Conservation (phyloP, 2,113 vertebrate genomes). For the Boulengeromyrus knoepffleri region DNA sequence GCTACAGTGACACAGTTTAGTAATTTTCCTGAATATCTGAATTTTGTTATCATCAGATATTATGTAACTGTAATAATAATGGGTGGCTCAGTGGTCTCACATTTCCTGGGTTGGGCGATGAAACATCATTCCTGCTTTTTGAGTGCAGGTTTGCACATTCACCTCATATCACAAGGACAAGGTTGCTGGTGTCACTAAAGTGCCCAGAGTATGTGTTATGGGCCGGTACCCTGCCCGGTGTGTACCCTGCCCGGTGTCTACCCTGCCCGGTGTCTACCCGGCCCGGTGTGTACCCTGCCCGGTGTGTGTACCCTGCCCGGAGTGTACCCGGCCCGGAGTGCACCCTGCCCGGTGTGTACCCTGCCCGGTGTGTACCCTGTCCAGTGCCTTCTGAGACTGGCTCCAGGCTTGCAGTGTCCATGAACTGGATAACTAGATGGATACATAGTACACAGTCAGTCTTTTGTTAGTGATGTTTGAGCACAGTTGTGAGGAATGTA, state of each 20-base stretch:
- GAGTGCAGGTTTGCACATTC: neutral
- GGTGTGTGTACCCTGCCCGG: too few relatives aligned
- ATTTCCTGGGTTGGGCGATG: neutral
- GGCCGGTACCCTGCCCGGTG: neutral
- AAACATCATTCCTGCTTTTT: neutral
- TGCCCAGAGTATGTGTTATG: neutral
- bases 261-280: too few relatives aligned
- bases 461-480: neutral
- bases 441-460: neutral
- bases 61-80: neutral
- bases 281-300: neutral
- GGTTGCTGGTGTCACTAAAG: neutral
- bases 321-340: too few relatives aligned
- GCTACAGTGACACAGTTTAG: neutral
- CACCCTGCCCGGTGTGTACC: too few relatives aligned
- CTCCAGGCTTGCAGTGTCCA: neutral
- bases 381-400: neutral
- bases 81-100: neutral
- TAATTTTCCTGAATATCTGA: neutral
- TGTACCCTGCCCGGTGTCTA: neutral
- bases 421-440: neutral
- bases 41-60: neutral
- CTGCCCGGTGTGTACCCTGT: too few relatives aligned
- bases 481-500: constrained; percentile 23
- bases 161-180: neutral